Evolutionary conservation across 2,888 invertebrate genomes (phyloP).

Genomic region (Tachina lurida): DNA sequence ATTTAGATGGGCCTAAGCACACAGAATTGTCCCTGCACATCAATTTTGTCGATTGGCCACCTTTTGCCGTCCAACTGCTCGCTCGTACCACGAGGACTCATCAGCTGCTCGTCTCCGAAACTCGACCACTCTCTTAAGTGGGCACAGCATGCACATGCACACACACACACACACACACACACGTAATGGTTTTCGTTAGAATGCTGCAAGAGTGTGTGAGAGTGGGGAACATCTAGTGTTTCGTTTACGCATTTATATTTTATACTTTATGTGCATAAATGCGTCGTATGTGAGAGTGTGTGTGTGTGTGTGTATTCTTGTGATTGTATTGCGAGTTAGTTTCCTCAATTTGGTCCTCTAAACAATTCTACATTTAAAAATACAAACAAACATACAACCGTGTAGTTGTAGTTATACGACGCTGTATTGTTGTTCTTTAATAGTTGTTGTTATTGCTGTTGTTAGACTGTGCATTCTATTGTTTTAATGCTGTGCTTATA

Average conservation of each 20-base stretch:
- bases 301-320: conserved; percentile 12
- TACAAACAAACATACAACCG: conserved; percentile 51
- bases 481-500: conserved; percentile 70
- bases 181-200: neutral
- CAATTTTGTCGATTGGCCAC: conserved; percentile 65
- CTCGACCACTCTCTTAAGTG: conserved; percentile 55
- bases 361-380: conserved; percentile 41
- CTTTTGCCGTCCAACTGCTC: conserved; percentile 29
- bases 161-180: neutral
- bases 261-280: conserved; percentile 46
- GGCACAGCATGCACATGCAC: neutral
- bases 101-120: conserved; percentile 30
- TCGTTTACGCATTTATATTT: conserved; percentile 58
- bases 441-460: conserved; percentile 53
- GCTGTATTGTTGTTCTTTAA: conserved; percentile 58
- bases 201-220: conserved; percentile 25
- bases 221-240: conserved; percentile 55
- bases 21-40: conserved; percentile 43
- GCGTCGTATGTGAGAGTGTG: neutral
- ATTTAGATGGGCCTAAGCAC: conserved; percentile 63
- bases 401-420: conserved; percentile 50
- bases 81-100: conserved; percentile 33
- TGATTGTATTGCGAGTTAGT: conserved; percentile 47
- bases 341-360: conserved; percentile 68
- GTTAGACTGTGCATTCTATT: conserved; percentile 65